A percentile compares a stretch with the other conserved stretches of the same genome.
These are phyloP conservation scores for Calephelis virginiensis DNA, from an alignment of 1,140 invertebrate species.

Conservation along the genomic window DNA sequence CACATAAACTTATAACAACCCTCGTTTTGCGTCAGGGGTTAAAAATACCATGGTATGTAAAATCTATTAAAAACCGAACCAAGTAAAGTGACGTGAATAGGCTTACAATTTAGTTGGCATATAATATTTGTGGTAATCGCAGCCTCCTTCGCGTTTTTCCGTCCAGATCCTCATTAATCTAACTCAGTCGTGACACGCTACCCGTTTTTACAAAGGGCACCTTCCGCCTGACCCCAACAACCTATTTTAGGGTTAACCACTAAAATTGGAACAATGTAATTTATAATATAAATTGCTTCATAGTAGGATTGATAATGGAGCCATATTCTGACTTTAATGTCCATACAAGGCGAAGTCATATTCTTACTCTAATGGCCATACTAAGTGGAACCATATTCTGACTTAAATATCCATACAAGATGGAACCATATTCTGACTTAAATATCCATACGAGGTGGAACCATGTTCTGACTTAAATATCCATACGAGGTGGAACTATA, in stretches of 20 bases:
- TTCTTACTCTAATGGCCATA: no score
- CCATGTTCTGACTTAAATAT: no score
- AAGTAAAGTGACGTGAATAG: slow-evolving; percentile 1
- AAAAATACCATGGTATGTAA: no score
- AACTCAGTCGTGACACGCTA: slow-evolving; percentile 23
- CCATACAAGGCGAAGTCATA: not conserved
- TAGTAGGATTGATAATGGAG: slow-evolving; percentile 8
- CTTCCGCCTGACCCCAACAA: slow-evolving; percentile 17
- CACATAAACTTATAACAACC: no score
- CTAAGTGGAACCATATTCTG: no score
- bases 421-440: not conserved
- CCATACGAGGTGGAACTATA: no score
- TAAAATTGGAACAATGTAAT: slow-evolving; percentile 18
- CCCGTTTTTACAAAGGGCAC: slow-evolving; percentile 21
- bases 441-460: not conserved
- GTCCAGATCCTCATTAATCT: slow-evolving; percentile 19
- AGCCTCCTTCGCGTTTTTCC: slow-evolving; percentile 20
- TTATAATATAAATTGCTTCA: slow-evolving; percentile 16
- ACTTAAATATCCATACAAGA: no score
- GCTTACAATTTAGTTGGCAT: slow-evolving; percentile 9
- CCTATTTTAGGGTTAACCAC: slow-evolving; percentile 25
- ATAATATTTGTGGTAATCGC: slow-evolving; percentile 22
- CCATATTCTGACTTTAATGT: not conserved
- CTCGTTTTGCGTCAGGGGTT: no score
- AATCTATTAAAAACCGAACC: not conserved